phyloP scores from a whole-genome alignment of 2,888 invertebrate species.

The Euphydryas editha region DNA sequence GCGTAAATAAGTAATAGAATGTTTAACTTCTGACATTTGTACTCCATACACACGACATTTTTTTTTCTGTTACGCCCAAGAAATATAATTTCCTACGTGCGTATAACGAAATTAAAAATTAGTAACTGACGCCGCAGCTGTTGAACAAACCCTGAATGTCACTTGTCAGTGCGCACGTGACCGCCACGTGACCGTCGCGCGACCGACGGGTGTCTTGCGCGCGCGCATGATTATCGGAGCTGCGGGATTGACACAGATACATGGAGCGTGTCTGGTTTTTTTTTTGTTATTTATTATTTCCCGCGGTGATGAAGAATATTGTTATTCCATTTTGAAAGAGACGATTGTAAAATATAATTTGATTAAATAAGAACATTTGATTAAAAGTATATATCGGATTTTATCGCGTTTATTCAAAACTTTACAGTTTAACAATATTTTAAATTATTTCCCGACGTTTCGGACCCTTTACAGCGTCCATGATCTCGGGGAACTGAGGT shows the following conservation, averaged over 20 bases:
- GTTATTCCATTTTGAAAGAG: background rate
- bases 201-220: background rate
- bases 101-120: constrained; percentile 4
- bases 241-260: background rate
- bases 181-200: background rate
- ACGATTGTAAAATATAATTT: background rate
- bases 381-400: too few species aligned
- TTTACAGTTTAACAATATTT: too few species aligned
- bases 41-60: too few species aligned
- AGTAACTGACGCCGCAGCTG: constrained; percentile 1
- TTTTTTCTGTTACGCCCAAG: too few species aligned
- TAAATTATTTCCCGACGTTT: too few species aligned
- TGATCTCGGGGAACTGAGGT: too few species aligned
- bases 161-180: too few species aligned
- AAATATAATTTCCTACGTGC: too few species aligned
- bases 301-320: background rate
- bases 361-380: background rate
- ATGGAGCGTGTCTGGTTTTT: background rate
- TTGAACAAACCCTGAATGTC: background rate
- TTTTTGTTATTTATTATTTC: background rate
- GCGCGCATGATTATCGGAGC: background rate
- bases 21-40: too few species aligned
- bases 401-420: too few species aligned
- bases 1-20: too few species aligned
- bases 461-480: too few species aligned